Conservation (phyloP, 2,888 invertebrate species). For the Nephrocerus scutellatus region DNA sequence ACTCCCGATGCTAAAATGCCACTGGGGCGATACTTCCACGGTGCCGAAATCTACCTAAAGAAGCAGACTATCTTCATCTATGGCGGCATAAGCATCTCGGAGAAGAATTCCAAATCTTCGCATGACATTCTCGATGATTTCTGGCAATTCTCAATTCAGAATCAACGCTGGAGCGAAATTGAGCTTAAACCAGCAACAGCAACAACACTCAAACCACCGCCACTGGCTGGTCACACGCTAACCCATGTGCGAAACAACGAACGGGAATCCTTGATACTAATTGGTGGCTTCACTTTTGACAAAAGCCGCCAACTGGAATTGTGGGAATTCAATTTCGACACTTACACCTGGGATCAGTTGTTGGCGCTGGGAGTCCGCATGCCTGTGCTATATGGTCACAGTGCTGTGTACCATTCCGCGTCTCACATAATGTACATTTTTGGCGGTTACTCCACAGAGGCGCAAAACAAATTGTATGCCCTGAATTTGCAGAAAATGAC, state of each 20-base stretch:
- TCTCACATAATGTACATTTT: slow-evolving; percentile 83
- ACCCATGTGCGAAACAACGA: slow-evolving; percentile 69
- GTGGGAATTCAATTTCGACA: slow-evolving; percentile 75
- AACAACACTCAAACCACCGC: slow-evolving; percentile 54
- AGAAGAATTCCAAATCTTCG: slow-evolving; percentile 36
- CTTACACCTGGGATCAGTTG: slow-evolving; percentile 64
- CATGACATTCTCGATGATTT: slow-evolving; percentile 69
- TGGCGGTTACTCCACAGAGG: slow-evolving; percentile 72
- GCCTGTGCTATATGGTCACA: slow-evolving; percentile 75
- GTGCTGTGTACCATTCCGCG: slow-evolving; percentile 73
- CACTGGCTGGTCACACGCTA: slow-evolving; percentile 84
- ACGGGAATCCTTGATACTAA: slow-evolving; percentile 68
- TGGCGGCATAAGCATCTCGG: slow-evolving; percentile 64
- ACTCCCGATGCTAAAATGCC: slow-evolving; percentile 83
- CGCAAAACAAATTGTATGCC: slow-evolving; percentile 67
- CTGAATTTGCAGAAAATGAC: slow-evolving; percentile 62
- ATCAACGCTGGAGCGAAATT: slow-evolving; percentile 73
- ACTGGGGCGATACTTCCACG: slow-evolving; percentile 83
- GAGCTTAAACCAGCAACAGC: slow-evolving; percentile 48
- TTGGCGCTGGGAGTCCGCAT: slow-evolving; percentile 61
- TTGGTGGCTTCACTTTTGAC: slow-evolving; percentile 71
- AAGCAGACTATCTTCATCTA: slow-evolving; percentile 81
- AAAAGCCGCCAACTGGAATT: slow-evolving; percentile 50
- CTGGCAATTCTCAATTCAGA: slow-evolving; percentile 86
- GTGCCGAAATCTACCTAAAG: slow-evolving; percentile 77